These are phyloP conservation scores for Laterallus jamaicensis DNA, from an alignment of 2,113 vertebrate genomes.

Conservation along the genomic window DNA sequence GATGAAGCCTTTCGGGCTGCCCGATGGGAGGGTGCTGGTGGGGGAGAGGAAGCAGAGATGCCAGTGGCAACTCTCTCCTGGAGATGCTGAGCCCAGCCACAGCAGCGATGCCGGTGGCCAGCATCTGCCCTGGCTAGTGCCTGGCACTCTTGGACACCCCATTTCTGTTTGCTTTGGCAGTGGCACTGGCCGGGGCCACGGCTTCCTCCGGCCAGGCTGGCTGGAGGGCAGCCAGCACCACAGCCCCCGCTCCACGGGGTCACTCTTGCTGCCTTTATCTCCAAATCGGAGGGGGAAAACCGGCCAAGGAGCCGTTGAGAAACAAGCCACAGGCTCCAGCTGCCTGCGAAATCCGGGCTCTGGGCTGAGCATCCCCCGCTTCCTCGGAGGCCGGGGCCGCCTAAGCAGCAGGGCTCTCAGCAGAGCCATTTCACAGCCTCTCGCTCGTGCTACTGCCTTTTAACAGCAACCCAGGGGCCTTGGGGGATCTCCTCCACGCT, in stretches of 20 bases:
- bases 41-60: neutral
- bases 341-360: constrained; percentile 34
- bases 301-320: constrained; percentile 29
- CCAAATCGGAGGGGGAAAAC: neutral
- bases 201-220: constrained; percentile 37
- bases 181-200: constrained; percentile 15
- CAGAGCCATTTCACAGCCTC: constrained; percentile 44
- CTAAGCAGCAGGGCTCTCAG: constrained; percentile 35
- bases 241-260: constrained; percentile 2
- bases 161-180: constrained; percentile 54
- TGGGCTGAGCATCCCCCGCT: neutral
- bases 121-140: neutral
- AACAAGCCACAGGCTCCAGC: constrained; percentile 65
- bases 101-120: neutral
- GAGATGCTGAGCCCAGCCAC: neutral
- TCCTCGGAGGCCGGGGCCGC: constrained; percentile 16
- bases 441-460: constrained; percentile 46
- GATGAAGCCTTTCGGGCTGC: neutral
- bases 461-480: neutral
- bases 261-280: constrained; percentile 46
- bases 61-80: neutral
- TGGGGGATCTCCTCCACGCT: neutral
- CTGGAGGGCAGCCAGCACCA: constrained; percentile 51
- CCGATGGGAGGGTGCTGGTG: neutral
- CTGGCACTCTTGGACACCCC: neutral